Evolutionary conservation across 2,888 invertebrate species (phyloP).

Genomic region (Mythimna vitellina): DNA sequence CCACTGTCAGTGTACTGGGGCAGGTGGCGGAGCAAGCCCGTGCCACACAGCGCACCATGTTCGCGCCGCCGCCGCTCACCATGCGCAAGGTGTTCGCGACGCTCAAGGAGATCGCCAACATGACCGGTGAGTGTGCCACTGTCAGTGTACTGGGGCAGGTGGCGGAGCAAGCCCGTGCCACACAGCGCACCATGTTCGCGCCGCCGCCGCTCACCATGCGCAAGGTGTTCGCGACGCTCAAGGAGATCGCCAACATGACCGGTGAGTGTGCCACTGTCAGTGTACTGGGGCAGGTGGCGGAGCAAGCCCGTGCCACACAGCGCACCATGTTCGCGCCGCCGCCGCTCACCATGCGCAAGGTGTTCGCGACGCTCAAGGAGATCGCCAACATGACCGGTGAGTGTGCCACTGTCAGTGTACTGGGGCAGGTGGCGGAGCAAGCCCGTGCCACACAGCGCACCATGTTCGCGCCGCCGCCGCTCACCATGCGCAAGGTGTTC

Average conservation of each 20-base stretch:
- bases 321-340: slow-evolving; percentile 96
- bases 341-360: slow-evolving; percentile 93
- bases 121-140: slow-evolving; percentile 29
- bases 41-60: slow-evolving; percentile 96
- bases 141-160: slow-evolving; percentile 95
- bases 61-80: slow-evolving; percentile 94
- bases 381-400: slow-evolving; percentile 87
- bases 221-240: slow-evolving; percentile 95
- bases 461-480: slow-evolving; percentile 95
- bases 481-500: slow-evolving; percentile 94
- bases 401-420: slow-evolving; percentile 87
- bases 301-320: slow-evolving; percentile 95
- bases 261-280: slow-evolving; percentile 58
- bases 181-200: slow-evolving; percentile 97
- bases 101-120: slow-evolving; percentile 94
- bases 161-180: slow-evolving; percentile 95
- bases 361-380: slow-evolving; percentile 96
- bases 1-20: slow-evolving; percentile 93
- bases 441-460: slow-evolving; percentile 96
- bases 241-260: slow-evolving; percentile 92
- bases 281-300: slow-evolving; percentile 97
- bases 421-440: slow-evolving; percentile 97
- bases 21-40: slow-evolving; percentile 96
- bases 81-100: slow-evolving; percentile 94
- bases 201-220: slow-evolving; percentile 94